Evolutionary conservation across 92 coral and sea anemone genomes (phyloP).

Genomic region (Paramuricea clavata): DNA sequence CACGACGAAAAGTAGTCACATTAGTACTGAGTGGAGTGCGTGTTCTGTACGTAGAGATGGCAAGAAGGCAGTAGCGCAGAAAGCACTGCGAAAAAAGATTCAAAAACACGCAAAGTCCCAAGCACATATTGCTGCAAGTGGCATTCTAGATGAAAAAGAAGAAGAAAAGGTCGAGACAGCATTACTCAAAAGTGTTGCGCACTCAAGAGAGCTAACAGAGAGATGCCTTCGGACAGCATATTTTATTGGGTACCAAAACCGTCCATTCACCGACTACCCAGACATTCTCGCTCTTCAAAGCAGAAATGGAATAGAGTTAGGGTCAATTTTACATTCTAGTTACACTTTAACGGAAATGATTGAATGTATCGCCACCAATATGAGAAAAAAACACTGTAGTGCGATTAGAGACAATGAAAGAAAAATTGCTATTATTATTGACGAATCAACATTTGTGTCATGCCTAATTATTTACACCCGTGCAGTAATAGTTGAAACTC

Average conservation of each 20-base stretch:
- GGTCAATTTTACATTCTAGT: background rate
- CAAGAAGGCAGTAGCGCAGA: background rate
- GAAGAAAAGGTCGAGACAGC: background rate
- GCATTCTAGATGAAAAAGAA: background rate
- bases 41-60: background rate
- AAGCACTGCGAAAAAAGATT: background rate
- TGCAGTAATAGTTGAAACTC: background rate
- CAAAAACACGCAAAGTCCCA: background rate
- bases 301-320: background rate
- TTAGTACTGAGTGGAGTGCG: no score
- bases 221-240: background rate
- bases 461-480: background rate
- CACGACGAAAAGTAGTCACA: background rate
- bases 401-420: background rate
- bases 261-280: background rate
- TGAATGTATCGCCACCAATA: background rate
- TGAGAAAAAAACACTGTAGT: background rate
- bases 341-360: background rate
- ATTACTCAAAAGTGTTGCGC: background rate
- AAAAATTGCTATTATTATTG: background rate
- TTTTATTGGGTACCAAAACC: background rate
- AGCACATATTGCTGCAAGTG: no score
- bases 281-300: no score
- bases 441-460: background rate
- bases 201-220: conserved; percentile 1